A percentile compares a stretch with the other conserved stretches of the same genome.
phyloP scores from a whole-genome alignment of 2,888 invertebrate genomes.

The Augochlorella aurata region DNA sequence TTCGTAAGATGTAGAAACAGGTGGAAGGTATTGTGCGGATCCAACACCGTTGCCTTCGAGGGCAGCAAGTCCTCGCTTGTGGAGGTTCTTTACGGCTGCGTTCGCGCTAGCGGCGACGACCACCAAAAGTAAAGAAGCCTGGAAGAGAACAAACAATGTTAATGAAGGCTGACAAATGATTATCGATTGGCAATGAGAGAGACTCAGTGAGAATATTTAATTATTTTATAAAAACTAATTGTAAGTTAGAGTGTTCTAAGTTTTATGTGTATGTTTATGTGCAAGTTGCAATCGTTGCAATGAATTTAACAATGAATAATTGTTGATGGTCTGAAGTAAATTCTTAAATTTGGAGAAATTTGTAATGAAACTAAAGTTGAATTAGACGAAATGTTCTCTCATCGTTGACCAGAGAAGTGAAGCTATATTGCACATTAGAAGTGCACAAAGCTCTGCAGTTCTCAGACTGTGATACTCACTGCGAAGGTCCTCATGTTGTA shows the following conservation, averaged over 20 bases:
- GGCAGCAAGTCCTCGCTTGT: constrained; percentile 58
- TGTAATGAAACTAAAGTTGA: neutral
- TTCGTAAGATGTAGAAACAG: neutral
- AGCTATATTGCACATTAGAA: neutral
- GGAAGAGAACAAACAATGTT: constrained; percentile 8
- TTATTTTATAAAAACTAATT: too few species aligned
- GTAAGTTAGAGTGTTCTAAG: too few species aligned
- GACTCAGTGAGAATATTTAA: too few species aligned
- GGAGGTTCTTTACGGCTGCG: constrained; percentile 46
- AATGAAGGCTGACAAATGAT: neutral
- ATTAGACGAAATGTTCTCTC: neutral
- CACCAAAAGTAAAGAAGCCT: constrained; percentile 63
- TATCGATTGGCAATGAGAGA: too few species aligned
- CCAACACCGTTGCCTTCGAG: constrained; percentile 5
- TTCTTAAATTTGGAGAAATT: too few species aligned
- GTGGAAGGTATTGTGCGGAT: constrained; percentile 23
- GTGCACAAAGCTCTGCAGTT: neutral
- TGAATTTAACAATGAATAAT: too few species aligned
- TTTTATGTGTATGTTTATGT: too few species aligned
- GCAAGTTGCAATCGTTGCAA: too few species aligned
- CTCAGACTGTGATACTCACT: constrained; percentile 66
- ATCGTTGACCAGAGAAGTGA: neutral
- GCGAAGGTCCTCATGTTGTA: constrained; percentile 66
- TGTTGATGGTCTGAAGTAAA: neutral
- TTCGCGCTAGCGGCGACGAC: constrained; percentile 42